Evolutionary conservation across 2,113 vertebrate species (phyloP).

Genomic region (Dissostichus mawsoni): DNA sequence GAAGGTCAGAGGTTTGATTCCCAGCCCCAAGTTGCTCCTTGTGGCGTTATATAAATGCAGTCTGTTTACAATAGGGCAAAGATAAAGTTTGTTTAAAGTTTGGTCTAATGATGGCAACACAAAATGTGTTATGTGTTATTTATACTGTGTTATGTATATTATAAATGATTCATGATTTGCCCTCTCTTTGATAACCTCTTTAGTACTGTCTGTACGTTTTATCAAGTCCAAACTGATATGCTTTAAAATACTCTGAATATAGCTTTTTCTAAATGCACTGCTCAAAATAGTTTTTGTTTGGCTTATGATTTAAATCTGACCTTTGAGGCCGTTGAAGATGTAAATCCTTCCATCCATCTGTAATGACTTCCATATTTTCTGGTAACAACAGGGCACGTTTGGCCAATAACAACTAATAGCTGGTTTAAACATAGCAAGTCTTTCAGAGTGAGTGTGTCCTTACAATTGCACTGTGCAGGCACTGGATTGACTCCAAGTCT

Average conservation of each 20-base stretch:
- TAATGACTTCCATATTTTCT: not conserved
- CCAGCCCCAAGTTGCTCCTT: no score
- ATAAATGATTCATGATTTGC: not conserved
- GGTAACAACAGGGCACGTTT: not conserved
- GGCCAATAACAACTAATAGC: not conserved
- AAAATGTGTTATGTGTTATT: not conserved
- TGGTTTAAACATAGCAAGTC: conserved; percentile 9
- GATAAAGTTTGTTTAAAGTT: not conserved
- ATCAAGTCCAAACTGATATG: not conserved
- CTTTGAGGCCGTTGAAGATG: not conserved
- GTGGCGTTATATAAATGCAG: no score
- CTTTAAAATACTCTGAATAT: not conserved
- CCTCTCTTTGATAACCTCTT: not conserved
- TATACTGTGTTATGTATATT: not conserved
- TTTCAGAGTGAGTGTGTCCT: conserved; percentile 13
- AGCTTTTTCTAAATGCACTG: no score
- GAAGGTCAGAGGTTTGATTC: no score
- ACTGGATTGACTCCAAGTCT: conserved; percentile 22
- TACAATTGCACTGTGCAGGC: conserved; percentile 11
- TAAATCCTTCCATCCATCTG: not conserved
- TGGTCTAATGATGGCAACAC: not conserved
- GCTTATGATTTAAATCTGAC: not conserved
- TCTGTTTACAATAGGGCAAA: not conserved
- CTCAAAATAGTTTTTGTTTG: no score
- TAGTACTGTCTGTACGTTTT: not conserved